phyloP scores from a whole-genome alignment of 1,140 invertebrate genomes.

The Zaprionus africanus region DNA sequence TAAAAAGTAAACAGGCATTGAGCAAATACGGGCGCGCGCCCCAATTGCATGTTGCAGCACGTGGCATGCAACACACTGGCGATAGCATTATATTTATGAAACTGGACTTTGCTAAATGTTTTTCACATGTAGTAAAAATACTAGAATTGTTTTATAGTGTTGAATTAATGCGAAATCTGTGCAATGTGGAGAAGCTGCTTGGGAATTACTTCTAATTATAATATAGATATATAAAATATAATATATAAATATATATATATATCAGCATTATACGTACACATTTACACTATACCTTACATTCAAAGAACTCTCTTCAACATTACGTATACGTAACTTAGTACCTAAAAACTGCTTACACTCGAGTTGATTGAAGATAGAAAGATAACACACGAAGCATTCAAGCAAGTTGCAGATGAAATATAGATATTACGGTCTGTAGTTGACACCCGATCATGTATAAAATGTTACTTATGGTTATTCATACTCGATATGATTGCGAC shows the following conservation, averaged over 20 bases:
- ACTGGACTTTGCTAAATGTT: not conserved
- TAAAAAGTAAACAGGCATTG: conserved; percentile 3
- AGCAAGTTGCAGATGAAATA: not conserved
- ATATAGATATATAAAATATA: no score
- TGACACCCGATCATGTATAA: not conserved
- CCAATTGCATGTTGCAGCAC: not conserved
- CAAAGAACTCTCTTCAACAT: not conserved
- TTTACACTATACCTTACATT: no score
- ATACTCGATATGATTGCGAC: not conserved
- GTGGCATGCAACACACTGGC: not conserved
- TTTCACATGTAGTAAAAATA: no score
- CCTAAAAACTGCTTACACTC: not conserved
- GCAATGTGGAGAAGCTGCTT: not conserved
- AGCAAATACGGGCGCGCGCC: not conserved
- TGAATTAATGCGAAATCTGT: not conserved
- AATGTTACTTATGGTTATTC: not conserved
- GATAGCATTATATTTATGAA: not conserved
- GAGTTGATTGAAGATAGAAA: no score
- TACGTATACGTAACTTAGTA: not conserved
- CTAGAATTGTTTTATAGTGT: no score
- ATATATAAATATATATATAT: no score
- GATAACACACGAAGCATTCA: no score
- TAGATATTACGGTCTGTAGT: not conserved
- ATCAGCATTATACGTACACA: no score
- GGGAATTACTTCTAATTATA: no score